These are phyloP conservation scores for Rhinopomastus cyanomelas DNA, from an alignment of 2,113 vertebrate species.

Conservation along the genomic window DNA sequence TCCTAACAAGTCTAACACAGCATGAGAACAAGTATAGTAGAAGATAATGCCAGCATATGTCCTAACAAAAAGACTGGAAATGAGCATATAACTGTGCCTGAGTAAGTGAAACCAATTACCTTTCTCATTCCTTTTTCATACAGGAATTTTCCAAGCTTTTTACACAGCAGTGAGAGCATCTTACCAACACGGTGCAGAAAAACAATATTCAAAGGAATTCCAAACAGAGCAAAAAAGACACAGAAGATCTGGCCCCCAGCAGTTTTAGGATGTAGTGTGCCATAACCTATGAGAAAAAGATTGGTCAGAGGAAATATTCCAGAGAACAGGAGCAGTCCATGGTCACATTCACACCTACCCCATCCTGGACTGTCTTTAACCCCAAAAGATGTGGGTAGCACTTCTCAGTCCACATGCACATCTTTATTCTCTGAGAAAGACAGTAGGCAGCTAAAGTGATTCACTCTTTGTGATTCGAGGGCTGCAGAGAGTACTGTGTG, in stretches of 20 bases:
- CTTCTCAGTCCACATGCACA: background rate
- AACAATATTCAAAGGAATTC: constrained; percentile 74
- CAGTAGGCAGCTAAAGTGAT: background rate
- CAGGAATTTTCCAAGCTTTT: constrained; percentile 62
- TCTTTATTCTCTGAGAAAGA: background rate
- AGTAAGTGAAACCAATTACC: constrained; percentile 45
- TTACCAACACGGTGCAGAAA: constrained; percentile 66
- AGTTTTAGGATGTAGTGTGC: constrained; percentile 64
- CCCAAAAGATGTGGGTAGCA: background rate
- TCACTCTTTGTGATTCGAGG: background rate
- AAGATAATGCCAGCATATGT: background rate
- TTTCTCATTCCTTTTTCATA: constrained; percentile 61
- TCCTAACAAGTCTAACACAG: background rate
- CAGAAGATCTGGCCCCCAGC: constrained; percentile 73
- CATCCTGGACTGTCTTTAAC: background rate
- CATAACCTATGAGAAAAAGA: constrained; percentile 63
- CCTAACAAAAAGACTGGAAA: background rate
- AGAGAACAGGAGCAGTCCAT: background rate
- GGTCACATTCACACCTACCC: background rate
- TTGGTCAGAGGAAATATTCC: background rate
- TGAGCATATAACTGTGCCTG: background rate
- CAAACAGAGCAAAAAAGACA: constrained; percentile 70
- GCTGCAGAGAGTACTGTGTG: background rate
- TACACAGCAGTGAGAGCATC: constrained; percentile 54
- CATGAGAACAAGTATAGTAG: background rate